A percentile compares a stretch with the other conserved stretches of the same genome.
These are phyloP conservation scores for Xylocopa sonorina DNA, from an alignment of 1,140 invertebrate genomes.

Conservation along the genomic window DNA sequence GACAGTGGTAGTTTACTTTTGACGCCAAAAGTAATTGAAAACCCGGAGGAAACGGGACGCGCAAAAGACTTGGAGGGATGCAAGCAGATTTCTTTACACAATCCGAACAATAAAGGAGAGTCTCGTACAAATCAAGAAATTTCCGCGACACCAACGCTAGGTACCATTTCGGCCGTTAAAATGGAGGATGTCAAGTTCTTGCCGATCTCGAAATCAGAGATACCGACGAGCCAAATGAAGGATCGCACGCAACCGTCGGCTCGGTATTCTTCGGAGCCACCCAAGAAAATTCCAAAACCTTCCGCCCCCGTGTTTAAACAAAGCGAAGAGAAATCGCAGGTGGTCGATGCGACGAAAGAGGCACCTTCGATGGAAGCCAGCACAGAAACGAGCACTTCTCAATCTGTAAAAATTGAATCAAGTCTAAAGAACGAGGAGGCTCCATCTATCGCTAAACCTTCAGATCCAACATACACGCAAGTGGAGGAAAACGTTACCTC, in stretches of 20 bases:
- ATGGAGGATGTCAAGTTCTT: not conserved
- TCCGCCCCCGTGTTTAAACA: accelerated
- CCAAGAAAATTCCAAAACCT: not conserved
- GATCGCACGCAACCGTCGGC: not conserved
- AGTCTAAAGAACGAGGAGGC: no score
- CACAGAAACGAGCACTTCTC: no score
- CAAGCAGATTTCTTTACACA: no score
- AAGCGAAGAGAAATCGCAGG: not conserved
- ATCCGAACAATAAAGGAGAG: no score
- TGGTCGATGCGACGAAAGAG: accelerated
- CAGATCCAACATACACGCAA: accelerated
- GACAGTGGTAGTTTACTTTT: no score
- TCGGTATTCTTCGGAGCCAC: not conserved
- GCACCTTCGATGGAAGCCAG: not conserved
- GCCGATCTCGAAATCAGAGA: not conserved
- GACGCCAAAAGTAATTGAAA: not conserved
- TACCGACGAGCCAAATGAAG: not conserved
- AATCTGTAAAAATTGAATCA: no score
- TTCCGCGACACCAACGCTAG: not conserved
- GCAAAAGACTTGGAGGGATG: no score
- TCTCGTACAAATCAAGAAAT: no score
- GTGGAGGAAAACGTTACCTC: not conserved
- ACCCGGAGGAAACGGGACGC: not conserved
- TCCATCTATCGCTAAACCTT: not conserved
- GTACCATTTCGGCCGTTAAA: not conserved